phyloP scores from a whole-genome alignment of 2,888 invertebrate species.

The Brenthis ino region DNA sequence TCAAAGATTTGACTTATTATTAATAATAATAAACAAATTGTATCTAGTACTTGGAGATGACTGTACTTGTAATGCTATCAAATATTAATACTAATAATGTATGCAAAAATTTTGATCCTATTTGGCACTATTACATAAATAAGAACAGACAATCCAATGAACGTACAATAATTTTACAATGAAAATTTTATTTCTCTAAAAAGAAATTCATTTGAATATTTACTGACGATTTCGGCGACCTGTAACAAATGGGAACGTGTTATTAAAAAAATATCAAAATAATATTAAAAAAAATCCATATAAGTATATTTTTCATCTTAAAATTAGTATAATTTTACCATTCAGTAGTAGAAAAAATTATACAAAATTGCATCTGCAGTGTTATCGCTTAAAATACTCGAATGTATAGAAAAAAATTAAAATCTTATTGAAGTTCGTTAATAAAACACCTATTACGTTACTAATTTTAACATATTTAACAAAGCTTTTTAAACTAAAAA shows the following conservation, averaged over 20 bases:
- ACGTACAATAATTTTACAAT: constrained; percentile 56
- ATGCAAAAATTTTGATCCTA: constrained; percentile 53
- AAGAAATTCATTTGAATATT: constrained; percentile 46
- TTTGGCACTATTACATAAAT: constrained; percentile 74
- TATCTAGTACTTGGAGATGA: constrained; percentile 42
- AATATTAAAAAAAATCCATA: too few relatives aligned
- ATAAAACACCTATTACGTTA: too few relatives aligned
- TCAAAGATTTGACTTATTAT: constrained; percentile 63
- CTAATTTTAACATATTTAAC: too few relatives aligned
- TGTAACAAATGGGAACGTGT: constrained; percentile 48
- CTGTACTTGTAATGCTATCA: constrained; percentile 48
- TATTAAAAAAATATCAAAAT: too few relatives aligned
- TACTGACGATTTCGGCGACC: constrained; percentile 79
- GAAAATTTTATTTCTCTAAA: constrained; percentile 54
- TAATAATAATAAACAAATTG: constrained; percentile 62
- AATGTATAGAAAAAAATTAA: too few relatives aligned
- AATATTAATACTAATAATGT: constrained; percentile 47
- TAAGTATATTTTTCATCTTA: too few relatives aligned
- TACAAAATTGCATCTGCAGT: too few relatives aligned
- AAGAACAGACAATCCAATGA: constrained; percentile 62
- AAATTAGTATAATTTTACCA: too few relatives aligned
- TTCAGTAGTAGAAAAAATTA: too few relatives aligned
- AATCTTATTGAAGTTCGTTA: too few relatives aligned
- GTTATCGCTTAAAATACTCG: too few relatives aligned
- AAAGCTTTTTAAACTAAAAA: too few relatives aligned